Evolutionary conservation across 1,140 invertebrate genomes (phyloP).

Genomic region (Kradibia gibbosae): DNA sequence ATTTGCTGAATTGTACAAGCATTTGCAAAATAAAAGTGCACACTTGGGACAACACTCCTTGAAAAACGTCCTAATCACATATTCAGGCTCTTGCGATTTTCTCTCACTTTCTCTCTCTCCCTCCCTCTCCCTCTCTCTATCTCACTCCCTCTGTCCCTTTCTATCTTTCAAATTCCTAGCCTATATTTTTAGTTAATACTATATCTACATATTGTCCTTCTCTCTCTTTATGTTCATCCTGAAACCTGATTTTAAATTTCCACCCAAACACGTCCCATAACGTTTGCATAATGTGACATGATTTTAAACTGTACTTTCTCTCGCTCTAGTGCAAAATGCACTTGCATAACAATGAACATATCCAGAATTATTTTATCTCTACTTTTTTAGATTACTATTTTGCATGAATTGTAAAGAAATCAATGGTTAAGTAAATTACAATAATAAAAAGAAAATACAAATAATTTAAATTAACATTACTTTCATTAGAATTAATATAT

Average conservation of each 20-base stretch:
- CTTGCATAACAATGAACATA: conserved; percentile 13
- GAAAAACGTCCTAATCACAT: conserved; percentile 45
- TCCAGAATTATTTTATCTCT: not conserved
- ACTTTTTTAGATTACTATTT: conserved; percentile 13
- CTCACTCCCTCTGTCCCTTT: not conserved
- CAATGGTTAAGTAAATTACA: too few relatives aligned
- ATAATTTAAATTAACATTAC: too few relatives aligned
- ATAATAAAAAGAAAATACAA: too few relatives aligned
- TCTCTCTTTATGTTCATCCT: conserved; percentile 5
- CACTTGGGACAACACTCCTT: too few relatives aligned
- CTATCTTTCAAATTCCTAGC: not conserved
- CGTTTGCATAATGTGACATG: conserved; percentile 47
- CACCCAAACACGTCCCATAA: conserved; percentile 26
- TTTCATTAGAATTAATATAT: too few relatives aligned
- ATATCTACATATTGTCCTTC: not conserved
- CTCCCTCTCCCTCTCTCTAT: not conserved
- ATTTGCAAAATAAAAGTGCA: conserved; percentile 11
- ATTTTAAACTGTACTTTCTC: conserved; percentile 26
- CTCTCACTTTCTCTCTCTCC: not conserved
- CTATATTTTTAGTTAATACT: not conserved
- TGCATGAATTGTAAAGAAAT: too few relatives aligned
- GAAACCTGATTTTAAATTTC: not conserved
- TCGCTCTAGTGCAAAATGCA: not conserved
- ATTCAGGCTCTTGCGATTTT: conserved; percentile 24
- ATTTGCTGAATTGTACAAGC: not conserved